A percentile compares a stretch with the other conserved stretches of the same genome.
Evolutionary conservation across 2,888 invertebrate species (phyloP).

Genomic region (Onthophagus sagittarius): DNA sequence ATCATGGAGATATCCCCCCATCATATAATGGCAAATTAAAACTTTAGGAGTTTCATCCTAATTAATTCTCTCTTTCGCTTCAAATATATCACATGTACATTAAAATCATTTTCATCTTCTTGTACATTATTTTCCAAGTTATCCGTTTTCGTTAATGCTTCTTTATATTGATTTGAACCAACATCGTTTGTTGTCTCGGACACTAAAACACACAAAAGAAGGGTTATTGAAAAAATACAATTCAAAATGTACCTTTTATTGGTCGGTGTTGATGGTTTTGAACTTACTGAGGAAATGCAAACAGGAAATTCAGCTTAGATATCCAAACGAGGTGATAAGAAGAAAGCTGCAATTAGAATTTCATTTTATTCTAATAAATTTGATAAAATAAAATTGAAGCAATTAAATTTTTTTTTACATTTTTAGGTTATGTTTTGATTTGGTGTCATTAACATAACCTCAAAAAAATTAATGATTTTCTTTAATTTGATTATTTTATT

Average conservation of each 20-base stretch:
- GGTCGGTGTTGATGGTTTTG: background rate
- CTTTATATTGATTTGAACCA: background rate
- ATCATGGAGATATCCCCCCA: constrained; percentile 90
- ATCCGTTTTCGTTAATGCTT: background rate
- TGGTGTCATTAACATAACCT: background rate
- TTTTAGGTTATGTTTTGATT: background rate
- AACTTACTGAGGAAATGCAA: background rate
- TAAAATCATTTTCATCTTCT: too few species aligned
- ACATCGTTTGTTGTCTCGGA: background rate
- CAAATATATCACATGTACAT: constrained; percentile 45
- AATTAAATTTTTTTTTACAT: background rate
- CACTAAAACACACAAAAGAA: background rate
- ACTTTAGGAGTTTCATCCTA: constrained; percentile 62
- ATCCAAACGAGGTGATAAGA: background rate
- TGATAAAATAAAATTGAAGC: too few species aligned
- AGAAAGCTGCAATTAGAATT: background rate
- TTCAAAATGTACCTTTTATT: background rate
- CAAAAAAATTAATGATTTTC: background rate
- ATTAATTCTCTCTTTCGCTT: constrained; percentile 42
- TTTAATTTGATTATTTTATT: too few species aligned
- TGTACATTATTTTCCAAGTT: background rate
- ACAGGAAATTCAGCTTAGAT: background rate
- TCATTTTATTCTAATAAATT: too few species aligned
- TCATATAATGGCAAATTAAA: constrained; percentile 93
- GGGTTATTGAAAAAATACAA: background rate